Evolutionary conservation across 2,888 invertebrate genomes (phyloP), one percentile per base, ranked within the genome.

Genomic region (Hydrotaea diabolus): DNA sequence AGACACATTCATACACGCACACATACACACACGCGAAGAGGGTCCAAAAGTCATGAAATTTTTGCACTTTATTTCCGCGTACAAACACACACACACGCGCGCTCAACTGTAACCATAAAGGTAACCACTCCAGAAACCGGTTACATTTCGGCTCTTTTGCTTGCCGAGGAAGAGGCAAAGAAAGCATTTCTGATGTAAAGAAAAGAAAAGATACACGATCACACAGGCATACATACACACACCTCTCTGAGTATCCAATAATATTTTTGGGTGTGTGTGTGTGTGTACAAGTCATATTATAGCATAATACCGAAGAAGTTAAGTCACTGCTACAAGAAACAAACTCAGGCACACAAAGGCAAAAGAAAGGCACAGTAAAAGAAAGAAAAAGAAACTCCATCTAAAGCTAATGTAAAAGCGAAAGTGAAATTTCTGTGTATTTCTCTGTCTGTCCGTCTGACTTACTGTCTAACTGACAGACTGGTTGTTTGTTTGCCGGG

Each of bases 341-440:
- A 77, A 74, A 36, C 43, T 73, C 59, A 49, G 19, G 73, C 55
- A 31, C 39, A 9, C 74, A 31, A 76, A 71, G 36, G 55, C 26
- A 94, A 93, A 88, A 83, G 88, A 87, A 84, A 83, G 87, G 93
- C 93, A 88, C 55, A 89, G 87, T 83, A 77, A 86, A 85, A 62
- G 36, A n/a, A 74, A 7, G 77, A 81, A 62, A 81, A 85, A 77
- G 66, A 82, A 87, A 79, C 83, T 62, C 55, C 77, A 78, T 81
- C 64, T 8, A 83, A 62, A n/a, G 77, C 57, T 31, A 73, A 83
- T 26, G 87, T 88, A 89, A 91, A 92, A 92, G 89, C 91, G 92
- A 92, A 92, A 92, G 92, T 92, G 92, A 92, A 92, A 92, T 91
- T 91, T 92, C 89, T 88, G 90, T 89, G 89, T 90, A 89, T 39